A percentile compares a stretch with the other conserved stretches of the same genome.
These are phyloP conservation scores for Cataglyphis hispanica DNA, from an alignment of 1,140 invertebrate species.

Conservation along the genomic window DNA sequence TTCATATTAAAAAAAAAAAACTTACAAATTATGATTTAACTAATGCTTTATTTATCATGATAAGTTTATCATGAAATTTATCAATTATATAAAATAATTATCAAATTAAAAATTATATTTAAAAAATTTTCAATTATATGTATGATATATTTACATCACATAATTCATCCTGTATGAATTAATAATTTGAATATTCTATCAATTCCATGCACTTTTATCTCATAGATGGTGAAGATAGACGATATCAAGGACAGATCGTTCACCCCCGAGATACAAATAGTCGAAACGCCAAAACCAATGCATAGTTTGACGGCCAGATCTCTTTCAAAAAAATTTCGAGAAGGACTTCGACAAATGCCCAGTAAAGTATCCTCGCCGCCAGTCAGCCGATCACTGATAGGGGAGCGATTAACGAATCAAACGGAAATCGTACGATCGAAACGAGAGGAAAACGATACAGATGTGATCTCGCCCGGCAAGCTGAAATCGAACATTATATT, in stretches of 20 bases:
- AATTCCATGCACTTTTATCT: slow-evolving; percentile 15
- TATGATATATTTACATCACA: background rate
- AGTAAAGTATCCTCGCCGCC: slow-evolving; percentile 75
- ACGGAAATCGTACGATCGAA: slow-evolving; percentile 66
- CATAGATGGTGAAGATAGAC: slow-evolving; percentile 65
- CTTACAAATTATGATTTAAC: background rate
- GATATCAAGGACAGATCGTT: slow-evolving; percentile 76
- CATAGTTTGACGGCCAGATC: slow-evolving; percentile 94
- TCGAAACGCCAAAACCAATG: slow-evolving; percentile 87
- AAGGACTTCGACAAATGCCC: slow-evolving; percentile 87
- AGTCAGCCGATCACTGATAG: slow-evolving; percentile 69
- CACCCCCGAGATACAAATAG: slow-evolving; percentile 81
- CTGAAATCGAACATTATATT: slow-evolving; percentile 83
- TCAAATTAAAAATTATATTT: background rate
- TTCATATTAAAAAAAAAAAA: background rate
- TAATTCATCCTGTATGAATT: background rate
- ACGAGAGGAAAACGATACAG: slow-evolving; percentile 57
- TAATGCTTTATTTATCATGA: slow-evolving; percentile 13
- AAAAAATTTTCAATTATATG: background rate
- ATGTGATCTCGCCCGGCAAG: slow-evolving; percentile 78
- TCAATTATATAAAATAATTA: background rate
- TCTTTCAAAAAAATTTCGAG: slow-evolving; percentile 91
- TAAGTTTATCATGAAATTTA: too few species aligned
- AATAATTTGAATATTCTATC: slow-evolving; percentile 5
- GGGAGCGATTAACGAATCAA: slow-evolving; percentile 65